Evolutionary conservation across 2,888 invertebrate genomes (phyloP), one percentile per base, ranked within the genome.

Genomic region (Operophtera brumata): DNA sequence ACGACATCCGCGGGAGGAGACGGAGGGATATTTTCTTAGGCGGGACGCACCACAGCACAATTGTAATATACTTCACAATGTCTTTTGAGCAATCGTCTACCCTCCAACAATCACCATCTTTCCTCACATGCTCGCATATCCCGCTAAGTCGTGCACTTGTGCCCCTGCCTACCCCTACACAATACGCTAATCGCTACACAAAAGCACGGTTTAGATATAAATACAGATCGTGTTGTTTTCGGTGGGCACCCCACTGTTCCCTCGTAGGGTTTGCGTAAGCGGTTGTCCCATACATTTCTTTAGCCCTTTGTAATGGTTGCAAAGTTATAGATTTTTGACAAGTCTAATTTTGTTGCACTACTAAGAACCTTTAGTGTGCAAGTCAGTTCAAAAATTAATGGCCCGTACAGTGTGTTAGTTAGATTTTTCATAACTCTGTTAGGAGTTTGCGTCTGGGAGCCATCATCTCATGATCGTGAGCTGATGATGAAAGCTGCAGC

Each of bases 141-240:
- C 69, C 64, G 64, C 68, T 73, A 71, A 75, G 71, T 70, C 65
- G 64, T 65, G 75, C 84, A 84, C 83, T 84, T 82, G 84, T 73
- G 67, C 73, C 66, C 45, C 26, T 45, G 44, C 32, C 40, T 28
- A 20, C 40, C 43, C 50, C 69, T 72, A 73, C 73, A 79, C 84
- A 87, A 83, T 82, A 76, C 82, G 75, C 75, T 89, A 89, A 90
- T 90, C 88, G 88, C 81, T 69, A 76, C 76, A 90, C 88, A 88
- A 90, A 81, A 78, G 82, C 71, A 80, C 77, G 86, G 84, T 86
- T 88, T 84, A 82, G 84, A 77, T 83, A 86, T 85, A 85, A 88
- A 87, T 86, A 87, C 86, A 87, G 82, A 86, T 86, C 88, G 86
- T 82, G 90, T 88, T 87, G 90, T 89, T 88, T 85, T 88, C 84